Base-by-base conservation (phyloP, 2,888 invertebrate species). In the Phyllotreta striolata region DNA sequence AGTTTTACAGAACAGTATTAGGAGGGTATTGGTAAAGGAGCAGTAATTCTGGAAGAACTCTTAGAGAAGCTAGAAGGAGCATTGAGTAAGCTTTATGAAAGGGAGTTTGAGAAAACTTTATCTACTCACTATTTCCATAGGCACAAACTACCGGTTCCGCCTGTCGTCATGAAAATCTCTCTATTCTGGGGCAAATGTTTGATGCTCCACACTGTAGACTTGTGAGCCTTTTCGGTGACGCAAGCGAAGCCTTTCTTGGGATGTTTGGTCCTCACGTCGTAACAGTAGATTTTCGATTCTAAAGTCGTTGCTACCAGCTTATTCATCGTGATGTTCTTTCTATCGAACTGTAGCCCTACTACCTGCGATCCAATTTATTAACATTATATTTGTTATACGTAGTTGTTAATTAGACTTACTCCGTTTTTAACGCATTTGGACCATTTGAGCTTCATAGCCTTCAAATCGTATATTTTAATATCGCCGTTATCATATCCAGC, bases 401-500 rank as follows among this genome's bases (percentile, higher is more conserved):
- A 43, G 5, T 41, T 43, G 6, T 82, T 9, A 14, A 35, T 34
- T 24, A 46, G n/a, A 84, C 78, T 83, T 85, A 89, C 89, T 72
- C 97, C 97, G 85, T 96, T 96, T 78, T 92, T 93, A 46, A 96
- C 83, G 79, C 96, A 95, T 55, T 91, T 91, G 77, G 97, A 96
- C 96, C 96, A 98, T 75, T 89, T 84, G 0, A 96, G 82, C 0
- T 88, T 84, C 90, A 96, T 92, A 4, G 88, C 88, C 64, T 91
- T 87, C 34, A 98, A 83, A 80, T 98, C 96, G 79, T 95, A 97
- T 83, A 98, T 87, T 82, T 97, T 98, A 1, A 98, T 81, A 77
- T 98, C 98, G 0, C 98, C 98, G 80, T 98, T 98, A 77, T 98
- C 97, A 76, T 96, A 98, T 0, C 98, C 98, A 7, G 96, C 93